Evolutionary conservation across 92 coral and sea anemone species (phyloP), one percentile per base, ranked within the genome.

Genomic region (Siderastrea radians): DNA sequence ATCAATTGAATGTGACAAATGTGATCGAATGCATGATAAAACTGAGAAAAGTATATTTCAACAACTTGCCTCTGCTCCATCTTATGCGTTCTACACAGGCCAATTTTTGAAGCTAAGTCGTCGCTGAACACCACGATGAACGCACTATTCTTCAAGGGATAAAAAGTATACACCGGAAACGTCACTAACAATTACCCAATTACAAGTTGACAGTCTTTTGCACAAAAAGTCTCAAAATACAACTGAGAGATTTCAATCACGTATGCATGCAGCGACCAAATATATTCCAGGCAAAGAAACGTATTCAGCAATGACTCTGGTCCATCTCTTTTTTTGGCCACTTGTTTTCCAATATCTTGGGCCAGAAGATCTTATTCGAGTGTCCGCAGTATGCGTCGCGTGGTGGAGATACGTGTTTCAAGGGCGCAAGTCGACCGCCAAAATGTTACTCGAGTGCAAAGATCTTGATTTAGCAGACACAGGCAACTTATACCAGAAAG

Each of bases 221-320:
- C 68, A 63, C 26, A 63, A 14, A 43, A 52, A 52, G 68, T 63
- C 68, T 64, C 68, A 64, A n/a, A n/a, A 64, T 62, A n/a, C 43
- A 64, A 19, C 1, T 44, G 15, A 38, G 17, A 44, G 6, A 70
- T 70, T 16, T 17, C 51, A 16, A 44, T 7, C 55, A 70, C 75
- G 2, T 70, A 3, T 6, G 16, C 12, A 1, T 13, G 54, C 12
- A 45, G 4, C 75, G 53, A 70, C 51, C 15, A 47, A 5, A 45
- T 47, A 44, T 70, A 47, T 49, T 70, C 17, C 26, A 46, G 14
- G 52, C 52, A 46, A 45, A 69, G 75, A 45, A 69, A 9, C 50
- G 75, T 69, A 7, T 17, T 19, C 3, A 69, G 75, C 75, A 70
- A 11, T 70, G 75, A 38, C 75, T 70, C 75, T 45, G 45, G 75